Evolutionary conservation across 2,113 vertebrate species (phyloP), one percentile per base, ranked within the genome.

Genomic region (Abramis brama): DNA sequence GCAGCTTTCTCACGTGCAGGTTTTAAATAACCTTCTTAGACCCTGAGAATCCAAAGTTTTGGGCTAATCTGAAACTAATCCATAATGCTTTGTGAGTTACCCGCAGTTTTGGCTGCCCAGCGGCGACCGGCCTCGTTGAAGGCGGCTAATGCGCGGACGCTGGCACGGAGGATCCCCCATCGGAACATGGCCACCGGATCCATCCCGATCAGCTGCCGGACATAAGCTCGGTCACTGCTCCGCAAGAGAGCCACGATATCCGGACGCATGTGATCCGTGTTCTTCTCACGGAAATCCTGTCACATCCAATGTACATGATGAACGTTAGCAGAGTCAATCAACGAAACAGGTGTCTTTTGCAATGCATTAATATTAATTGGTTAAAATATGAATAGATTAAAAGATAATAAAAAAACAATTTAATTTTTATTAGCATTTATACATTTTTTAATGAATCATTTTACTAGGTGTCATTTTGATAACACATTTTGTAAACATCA

Each of bases 251-350:
- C 97, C 76, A 99, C 97, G 0, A 99, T 99, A 84, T 99, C 98
- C 0, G 98, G 97, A 2, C 98, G 96, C 98, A 99, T 99, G 94
- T 98, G 97, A 91, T 99, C 98, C 27, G 98, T 99, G 89, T 99
- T 99, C 86, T 99, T 99, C 94, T 99, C 98, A 23, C 98, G 95
- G 92, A 99, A 99, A 91, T 99, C 98, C 98, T 99, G 91, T 23
- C 6, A 6, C 19, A 21, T 2, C 6, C 55, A 21, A 57, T 21
- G 5, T 4, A 30, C 10, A 52, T 7, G 1, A 11, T 23, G 2
- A 62, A 60, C 7, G 19, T n/a, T 75, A 0, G 59, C 9, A 59
- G 25, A 76, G 33, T 23, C 33, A 5, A 12, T 43, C 19, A 23
- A 12, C 10, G 11, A 71, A 70, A 39, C n/a, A 4, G 0, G 33